Evolutionary conservation across 64 coral and sea anemone species (phyloP), one percentile per base, ranked within the genome.

Genomic region (Stichodactyla mertensii): DNA sequence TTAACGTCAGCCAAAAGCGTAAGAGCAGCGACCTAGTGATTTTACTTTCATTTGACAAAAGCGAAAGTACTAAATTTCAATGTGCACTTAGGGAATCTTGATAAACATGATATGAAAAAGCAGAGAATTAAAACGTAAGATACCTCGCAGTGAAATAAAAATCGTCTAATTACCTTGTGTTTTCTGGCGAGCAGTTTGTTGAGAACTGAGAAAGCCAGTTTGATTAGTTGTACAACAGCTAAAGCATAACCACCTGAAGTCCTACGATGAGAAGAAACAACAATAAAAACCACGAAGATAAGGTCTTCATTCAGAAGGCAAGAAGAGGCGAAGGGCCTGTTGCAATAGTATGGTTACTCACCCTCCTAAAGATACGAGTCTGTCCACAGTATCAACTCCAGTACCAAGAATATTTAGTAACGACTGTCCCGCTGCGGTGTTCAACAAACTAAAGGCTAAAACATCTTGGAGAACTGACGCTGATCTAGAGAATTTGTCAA

Each of bases 371-470:
- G 91, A 83, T 66, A 92, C 87, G 53, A 98, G 85, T 85, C 87
- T 89, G 61, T 98, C 95, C 4, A 98, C 91, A 80, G 90, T 89
- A 22, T 94, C 95, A 4, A 98, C 90, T 71, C 95, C 92, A 88
- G 93, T 94, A 14, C 92, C 89, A 64, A 98, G 92, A n/a, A 98
- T 89, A 20, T 98, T 74, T 4, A 98, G 64, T 15, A 98, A 87
- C 10, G 92, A 94, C 52, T 89, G 90, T 58, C 95, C 95, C 24
- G 93, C 92, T 53, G 92, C 88, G 18, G 93, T 87, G 71, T 87
- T 90, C 24, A 98, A 28, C 16, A 98, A 55, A 51, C 85, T 89
- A 83, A 89, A 87, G 19, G 93, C 89, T 6, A 98, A 78, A 64
- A 92, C 78, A 64, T 98, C 93, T 52, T 89, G 90, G 6, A 98